phyloP scores from a whole-genome alignment of 1,140 invertebrate species.

The Sipha flava region DNA sequence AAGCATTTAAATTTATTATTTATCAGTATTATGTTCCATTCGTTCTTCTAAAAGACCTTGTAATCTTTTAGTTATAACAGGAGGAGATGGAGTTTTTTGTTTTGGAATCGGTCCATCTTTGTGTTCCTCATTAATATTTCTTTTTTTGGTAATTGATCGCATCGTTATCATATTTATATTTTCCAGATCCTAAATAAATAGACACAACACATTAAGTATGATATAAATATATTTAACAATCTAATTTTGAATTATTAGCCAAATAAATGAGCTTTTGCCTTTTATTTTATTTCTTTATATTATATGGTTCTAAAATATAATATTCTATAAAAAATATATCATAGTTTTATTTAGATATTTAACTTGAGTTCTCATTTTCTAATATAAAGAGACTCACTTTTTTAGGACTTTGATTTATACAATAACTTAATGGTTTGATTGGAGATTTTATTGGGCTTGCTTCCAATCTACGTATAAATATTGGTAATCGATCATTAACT shows the following conservation, averaged over 20 bases:
- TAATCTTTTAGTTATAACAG: constrained; percentile 48
- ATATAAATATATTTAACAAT: no score
- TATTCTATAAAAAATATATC: no score
- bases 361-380: no score
- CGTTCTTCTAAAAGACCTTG: constrained; percentile 52
- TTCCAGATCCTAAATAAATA: constrained; percentile 41
- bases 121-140: constrained; percentile 49
- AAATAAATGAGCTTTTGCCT: no score
- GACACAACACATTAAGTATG: neutral
- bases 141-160: constrained; percentile 48
- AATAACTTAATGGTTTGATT: constrained; percentile 64
- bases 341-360: no score
- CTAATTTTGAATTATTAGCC: no score
- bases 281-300: no score
- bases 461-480: constrained; percentile 58
- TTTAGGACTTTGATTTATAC: constrained; percentile 79
- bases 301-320: no score
- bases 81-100: constrained; percentile 42
- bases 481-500: constrained; percentile 56
- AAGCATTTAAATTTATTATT: neutral
- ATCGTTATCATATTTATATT: constrained; percentile 39
- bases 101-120: constrained; percentile 42
- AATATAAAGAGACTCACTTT: constrained; percentile 47
- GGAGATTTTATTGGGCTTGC: constrained; percentile 48
- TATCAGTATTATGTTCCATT: constrained; percentile 37